phyloP scores from a whole-genome alignment of 2,113 vertebrate genomes.

The Oceanodroma tethys region DNA sequence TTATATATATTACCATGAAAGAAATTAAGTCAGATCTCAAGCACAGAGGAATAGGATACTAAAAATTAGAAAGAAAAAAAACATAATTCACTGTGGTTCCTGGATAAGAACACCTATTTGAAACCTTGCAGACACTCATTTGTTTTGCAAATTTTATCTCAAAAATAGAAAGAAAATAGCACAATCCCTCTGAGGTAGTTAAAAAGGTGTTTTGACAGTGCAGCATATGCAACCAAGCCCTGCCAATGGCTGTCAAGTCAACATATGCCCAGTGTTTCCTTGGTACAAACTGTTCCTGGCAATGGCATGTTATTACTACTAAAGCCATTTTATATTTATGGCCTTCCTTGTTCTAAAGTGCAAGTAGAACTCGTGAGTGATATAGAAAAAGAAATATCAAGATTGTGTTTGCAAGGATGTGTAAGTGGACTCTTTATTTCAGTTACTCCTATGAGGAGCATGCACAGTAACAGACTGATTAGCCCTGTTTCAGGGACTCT shows the following conservation, averaged over 20 bases:
- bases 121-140: not conserved
- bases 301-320: not conserved
- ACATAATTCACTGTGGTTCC: not conserved
- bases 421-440: not conserved
- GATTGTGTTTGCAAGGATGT: not conserved
- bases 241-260: conserved; percentile 19
- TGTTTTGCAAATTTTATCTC: not conserved
- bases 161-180: not conserved
- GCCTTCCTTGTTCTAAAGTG: not conserved
- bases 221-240: not conserved
- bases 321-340: not conserved
- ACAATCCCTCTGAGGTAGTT: not conserved
- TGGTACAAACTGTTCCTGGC: conserved; percentile 21
- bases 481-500: not conserved
- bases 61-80: not conserved
- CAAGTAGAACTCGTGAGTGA: not conserved
- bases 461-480: not conserved
- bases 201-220: conserved; percentile 23
- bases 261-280: not conserved
- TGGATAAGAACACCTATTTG: not conserved
- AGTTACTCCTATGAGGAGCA: not conserved
- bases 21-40: not conserved
- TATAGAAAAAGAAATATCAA: not conserved
- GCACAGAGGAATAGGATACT: not conserved
- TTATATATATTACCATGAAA: not conserved